Conservation (phyloP, 2,797 vertebrate species). For the Halcyon badia region DNA sequence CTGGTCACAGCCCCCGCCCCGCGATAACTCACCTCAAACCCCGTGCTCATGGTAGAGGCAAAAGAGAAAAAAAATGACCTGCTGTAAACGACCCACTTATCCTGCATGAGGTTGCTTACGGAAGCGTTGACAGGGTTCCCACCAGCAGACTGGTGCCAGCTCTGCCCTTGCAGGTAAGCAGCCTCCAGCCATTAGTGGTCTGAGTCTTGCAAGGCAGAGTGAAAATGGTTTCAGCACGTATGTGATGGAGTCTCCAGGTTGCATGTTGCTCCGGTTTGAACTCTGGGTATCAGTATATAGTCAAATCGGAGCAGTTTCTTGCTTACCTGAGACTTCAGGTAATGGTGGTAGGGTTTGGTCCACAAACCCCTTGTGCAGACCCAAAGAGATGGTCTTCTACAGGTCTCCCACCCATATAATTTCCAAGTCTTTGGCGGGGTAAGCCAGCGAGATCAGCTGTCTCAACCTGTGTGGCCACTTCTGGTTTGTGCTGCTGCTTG, state of each 20-base stretch:
- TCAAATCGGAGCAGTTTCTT: not conserved
- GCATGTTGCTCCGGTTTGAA: not conserved
- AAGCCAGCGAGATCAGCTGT: not conserved
- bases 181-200: not conserved
- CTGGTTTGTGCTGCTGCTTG: not conserved
- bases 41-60: fast-evolving
- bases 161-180: not conserved
- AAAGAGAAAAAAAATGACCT: fast-evolving
- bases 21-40: not conserved
- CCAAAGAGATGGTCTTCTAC: not conserved
- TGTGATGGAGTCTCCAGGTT: not conserved
- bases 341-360: not conserved
- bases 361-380: not conserved
- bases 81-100: not conserved
- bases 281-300: not conserved
- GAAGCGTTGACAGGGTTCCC: not conserved
- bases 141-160: fast-evolving
- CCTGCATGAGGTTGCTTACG: not conserved
- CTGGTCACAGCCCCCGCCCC: fast-evolving
- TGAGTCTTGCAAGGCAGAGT: not conserved
- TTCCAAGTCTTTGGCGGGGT: not conserved
- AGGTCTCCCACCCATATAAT: not conserved
- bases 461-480: not conserved
- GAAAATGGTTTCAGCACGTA: not conserved
- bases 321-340: not conserved